Conservation (phyloP, 2,113 vertebrate species). For the Cavia aperea region DNA sequence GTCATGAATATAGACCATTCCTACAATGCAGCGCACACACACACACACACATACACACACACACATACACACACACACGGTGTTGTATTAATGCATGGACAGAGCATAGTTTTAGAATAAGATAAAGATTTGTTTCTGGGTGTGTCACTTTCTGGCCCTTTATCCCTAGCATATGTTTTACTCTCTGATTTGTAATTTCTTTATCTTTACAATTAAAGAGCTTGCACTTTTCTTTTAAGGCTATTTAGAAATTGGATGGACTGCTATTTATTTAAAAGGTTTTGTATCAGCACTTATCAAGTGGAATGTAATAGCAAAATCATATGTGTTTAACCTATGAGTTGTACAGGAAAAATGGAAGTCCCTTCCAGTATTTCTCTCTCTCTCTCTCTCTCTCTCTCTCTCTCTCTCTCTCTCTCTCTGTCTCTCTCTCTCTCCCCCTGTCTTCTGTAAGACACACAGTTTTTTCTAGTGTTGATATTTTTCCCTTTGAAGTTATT, state of each 20-base stretch:
- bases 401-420: too few species aligned
- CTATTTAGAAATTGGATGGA: background rate
- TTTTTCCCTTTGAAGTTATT: background rate
- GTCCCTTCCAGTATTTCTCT: background rate
- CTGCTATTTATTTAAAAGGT: background rate
- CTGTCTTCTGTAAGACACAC: background rate
- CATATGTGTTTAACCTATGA: constrained; percentile 9
- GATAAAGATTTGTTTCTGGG: background rate
- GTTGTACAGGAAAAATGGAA: background rate
- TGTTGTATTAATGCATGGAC: background rate
- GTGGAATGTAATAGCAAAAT: background rate
- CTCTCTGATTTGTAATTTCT: background rate
- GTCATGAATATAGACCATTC: background rate
- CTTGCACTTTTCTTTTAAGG: background rate
- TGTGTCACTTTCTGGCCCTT: background rate
- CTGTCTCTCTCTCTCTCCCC: too few species aligned
- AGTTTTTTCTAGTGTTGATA: background rate
- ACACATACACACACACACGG: background rate
- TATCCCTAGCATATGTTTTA: background rate
- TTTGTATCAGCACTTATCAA: background rate
- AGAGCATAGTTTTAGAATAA: background rate
- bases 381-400: too few species aligned
- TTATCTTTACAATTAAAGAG: constrained; percentile 4
- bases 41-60: background rate
- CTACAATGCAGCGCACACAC: background rate